Conservation (phyloP, 2,888 invertebrate genomes). For the Drosophila yooni region DNA sequence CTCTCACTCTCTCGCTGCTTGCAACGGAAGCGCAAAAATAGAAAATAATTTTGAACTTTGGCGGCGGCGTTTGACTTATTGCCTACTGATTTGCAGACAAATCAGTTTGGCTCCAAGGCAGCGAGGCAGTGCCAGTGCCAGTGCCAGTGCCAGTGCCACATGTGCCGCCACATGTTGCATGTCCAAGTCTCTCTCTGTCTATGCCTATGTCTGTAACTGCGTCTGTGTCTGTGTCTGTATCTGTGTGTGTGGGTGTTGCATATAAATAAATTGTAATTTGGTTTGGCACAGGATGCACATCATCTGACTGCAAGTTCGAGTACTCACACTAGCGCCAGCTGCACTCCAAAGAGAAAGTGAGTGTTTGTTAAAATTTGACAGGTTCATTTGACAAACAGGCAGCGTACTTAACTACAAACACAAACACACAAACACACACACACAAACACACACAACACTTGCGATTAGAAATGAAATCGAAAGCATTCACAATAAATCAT, state of each 20-base stretch:
- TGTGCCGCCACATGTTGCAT: constrained; percentile 44
- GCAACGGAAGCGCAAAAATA: constrained; percentile 78
- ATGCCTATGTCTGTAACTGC: constrained; percentile 1
- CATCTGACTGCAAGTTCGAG: constrained; percentile 30
- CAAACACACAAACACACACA: constrained; percentile 3
- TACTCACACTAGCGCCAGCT: constrained; percentile 67
- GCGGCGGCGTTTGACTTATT: constrained; percentile 80
- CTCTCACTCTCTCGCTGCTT: background rate
- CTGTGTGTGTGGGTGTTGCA: constrained; percentile 73
- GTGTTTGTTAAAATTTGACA: constrained; percentile 81
- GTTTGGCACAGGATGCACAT: constrained; percentile 70
- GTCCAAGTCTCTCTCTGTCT: constrained; percentile 16
- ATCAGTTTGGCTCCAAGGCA: constrained; percentile 63
- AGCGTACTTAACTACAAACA: constrained; percentile 48
- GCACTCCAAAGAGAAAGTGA: constrained; percentile 81
- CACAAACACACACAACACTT: constrained; percentile 1
- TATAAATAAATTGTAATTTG: constrained; percentile 82
- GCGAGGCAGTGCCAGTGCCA: background rate
- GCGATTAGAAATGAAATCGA: constrained; percentile 55
- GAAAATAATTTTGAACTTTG: constrained; percentile 75
- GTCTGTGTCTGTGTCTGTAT: background rate
- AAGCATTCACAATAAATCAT: constrained; percentile 60
- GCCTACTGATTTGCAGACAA: constrained; percentile 80
- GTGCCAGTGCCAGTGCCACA: constrained; percentile 30
- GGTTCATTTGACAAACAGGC: constrained; percentile 78